phyloP scores from a whole-genome alignment of 2,113 vertebrate genomes.

The Cervus canadensis region DNA sequence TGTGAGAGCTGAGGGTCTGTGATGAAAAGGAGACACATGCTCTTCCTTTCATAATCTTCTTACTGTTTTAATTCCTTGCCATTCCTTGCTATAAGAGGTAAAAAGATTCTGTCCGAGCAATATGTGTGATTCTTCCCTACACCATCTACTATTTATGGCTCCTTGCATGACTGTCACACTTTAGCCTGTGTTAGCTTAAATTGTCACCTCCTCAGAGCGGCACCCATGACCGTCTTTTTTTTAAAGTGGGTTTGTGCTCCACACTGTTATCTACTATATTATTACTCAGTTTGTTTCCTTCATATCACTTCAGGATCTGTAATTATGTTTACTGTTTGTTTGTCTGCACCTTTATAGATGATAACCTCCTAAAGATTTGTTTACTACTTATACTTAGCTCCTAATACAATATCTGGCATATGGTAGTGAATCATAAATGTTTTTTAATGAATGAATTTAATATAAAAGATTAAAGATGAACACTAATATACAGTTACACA shows the following conservation, averaged over 20 bases:
- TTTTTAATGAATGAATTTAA: conserved; percentile 31
- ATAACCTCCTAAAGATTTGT: neutral
- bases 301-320: neutral
- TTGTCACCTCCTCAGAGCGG: neutral
- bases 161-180: neutral
- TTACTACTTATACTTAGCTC: neutral
- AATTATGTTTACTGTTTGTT: conserved; percentile 14
- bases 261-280: neutral
- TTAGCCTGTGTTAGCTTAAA: neutral
- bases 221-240: conserved; percentile 35
- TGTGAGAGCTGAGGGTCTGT: neutral
- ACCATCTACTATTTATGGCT: neutral
- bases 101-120: neutral
- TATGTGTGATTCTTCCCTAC: neutral
- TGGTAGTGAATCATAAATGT: neutral
- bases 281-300: neutral
- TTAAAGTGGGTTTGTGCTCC: neutral
- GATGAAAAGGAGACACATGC: neutral
- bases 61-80: neutral
- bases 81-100: neutral
- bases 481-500: neutral
- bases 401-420: neutral
- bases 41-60: neutral
- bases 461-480: conserved; percentile 18
- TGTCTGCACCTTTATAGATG: neutral